Conservation (phyloP, 2,797 vertebrate species). For the Ctenopoma kingsleyae region DNA sequence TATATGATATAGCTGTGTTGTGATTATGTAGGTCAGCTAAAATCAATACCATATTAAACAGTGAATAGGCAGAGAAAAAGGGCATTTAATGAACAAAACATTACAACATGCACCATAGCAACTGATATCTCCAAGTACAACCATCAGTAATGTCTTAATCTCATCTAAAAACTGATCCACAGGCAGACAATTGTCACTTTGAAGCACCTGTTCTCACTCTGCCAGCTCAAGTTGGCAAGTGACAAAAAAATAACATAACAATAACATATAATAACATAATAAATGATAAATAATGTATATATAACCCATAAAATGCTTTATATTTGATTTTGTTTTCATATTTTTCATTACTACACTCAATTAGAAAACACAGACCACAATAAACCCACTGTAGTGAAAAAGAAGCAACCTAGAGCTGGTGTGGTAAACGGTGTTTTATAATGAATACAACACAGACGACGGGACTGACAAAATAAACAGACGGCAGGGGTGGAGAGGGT, state of each 20-base stretch:
- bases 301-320: neutral
- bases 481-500: conserved; percentile 57
- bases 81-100: conserved; percentile 11
- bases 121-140: conserved; percentile 27
- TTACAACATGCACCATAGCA: conserved; percentile 15
- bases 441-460: conserved; percentile 76
- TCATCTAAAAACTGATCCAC: conserved; percentile 26
- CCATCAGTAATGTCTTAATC: conserved; percentile 20
- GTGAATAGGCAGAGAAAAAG: conserved; percentile 15
- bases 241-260: conserved; percentile 8
- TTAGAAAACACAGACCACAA: conserved; percentile 16
- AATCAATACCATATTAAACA: neutral
- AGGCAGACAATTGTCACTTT: conserved; percentile 27
- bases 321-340: neutral
- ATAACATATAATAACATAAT: neutral
- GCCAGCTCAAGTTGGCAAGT: neutral
- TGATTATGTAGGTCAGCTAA: conserved; percentile 3
- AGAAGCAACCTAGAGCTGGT: conserved; percentile 46
- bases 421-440: conserved; percentile 75
- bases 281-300: neutral
- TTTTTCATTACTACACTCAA: conserved; percentile 6
- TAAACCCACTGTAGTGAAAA: conserved; percentile 1
- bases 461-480: conserved; percentile 80
- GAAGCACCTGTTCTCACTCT: conserved; percentile 48
- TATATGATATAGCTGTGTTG: conserved; percentile 1